Evolutionary conservation across 2,797 vertebrate species (phyloP).

Genomic region (Lacerta agilis): DNA sequence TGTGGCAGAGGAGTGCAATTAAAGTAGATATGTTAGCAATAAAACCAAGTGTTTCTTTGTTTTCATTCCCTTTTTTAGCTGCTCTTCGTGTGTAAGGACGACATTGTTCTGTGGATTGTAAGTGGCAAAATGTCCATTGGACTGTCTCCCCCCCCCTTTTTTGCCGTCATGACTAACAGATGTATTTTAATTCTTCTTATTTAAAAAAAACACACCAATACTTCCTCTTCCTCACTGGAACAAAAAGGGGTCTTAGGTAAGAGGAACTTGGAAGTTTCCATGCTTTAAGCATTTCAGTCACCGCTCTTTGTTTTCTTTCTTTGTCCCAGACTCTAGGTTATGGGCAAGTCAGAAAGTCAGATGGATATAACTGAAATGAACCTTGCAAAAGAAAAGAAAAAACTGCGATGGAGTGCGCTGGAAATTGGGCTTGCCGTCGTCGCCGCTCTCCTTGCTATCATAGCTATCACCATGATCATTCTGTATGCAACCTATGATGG

Average conservation of each 20-base stretch:
- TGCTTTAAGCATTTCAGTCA: not conserved
- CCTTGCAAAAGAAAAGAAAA: constrained; percentile 88
- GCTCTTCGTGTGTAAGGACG: constrained; percentile 10
- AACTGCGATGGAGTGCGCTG: constrained; percentile 85
- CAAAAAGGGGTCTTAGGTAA: constrained; percentile 3
- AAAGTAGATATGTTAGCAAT: not conserved
- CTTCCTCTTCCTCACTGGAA: not conserved
- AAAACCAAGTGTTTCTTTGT: constrained; percentile 25
- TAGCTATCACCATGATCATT: constrained; percentile 87
- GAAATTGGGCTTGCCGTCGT: constrained; percentile 89
- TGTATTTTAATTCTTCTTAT: too few relatives aligned
- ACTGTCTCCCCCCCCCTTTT: not conserved
- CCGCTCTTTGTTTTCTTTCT: constrained; percentile 3
- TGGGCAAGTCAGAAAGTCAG: constrained; percentile 90
- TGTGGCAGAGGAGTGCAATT: constrained; percentile 44
- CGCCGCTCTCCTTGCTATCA: constrained; percentile 84
- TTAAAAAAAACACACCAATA: not conserved
- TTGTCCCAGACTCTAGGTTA: constrained; percentile 85
- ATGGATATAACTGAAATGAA: constrained; percentile 91
- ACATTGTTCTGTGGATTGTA: not conserved
- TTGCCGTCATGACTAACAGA: not conserved
- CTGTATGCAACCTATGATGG: constrained; percentile 89
- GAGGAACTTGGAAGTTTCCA: not conserved
- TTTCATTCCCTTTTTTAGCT: constrained; percentile 17
- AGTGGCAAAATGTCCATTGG: not conserved